Percentiles rank a stretch among this genome's conserved stretches.
Evolutionary conservation across 2,888 invertebrate genomes (phyloP).

Genomic region (Caenorhabditis sp.): DNA sequence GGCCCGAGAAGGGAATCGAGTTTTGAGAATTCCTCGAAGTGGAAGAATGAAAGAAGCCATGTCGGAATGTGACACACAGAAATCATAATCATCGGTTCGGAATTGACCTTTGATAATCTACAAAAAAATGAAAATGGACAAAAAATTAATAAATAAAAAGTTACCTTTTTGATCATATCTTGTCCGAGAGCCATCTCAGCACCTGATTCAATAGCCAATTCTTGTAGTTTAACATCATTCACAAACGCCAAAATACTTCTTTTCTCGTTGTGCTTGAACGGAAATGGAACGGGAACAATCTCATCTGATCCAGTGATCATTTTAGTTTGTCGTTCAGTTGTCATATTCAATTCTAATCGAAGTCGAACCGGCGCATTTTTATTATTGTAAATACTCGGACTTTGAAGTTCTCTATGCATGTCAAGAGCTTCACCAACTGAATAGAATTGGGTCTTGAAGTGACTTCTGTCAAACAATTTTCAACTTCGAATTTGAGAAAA

Average conservation of each 20-base stretch:
- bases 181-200: constrained; percentile 68
- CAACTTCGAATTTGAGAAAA: background rate
- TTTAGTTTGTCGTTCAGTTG: constrained; percentile 76
- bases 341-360: constrained; percentile 83
- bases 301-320: constrained; percentile 65
- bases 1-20: constrained; percentile 65
- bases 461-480: constrained; percentile 25
- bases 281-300: constrained; percentile 66
- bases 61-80: constrained; percentile 66
- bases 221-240: constrained; percentile 59
- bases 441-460: constrained; percentile 76
- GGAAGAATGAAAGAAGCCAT: constrained; percentile 64
- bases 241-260: constrained; percentile 68
- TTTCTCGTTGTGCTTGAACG: constrained; percentile 69
- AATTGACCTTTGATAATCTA: constrained; percentile 69
- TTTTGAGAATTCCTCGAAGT: constrained; percentile 65
- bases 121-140: background rate
- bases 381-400: constrained; percentile 81
- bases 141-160: background rate
- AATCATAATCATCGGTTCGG: constrained; percentile 68
- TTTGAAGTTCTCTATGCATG: constrained; percentile 80
- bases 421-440: constrained; percentile 81
- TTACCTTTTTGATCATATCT: constrained; percentile 67
- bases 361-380: constrained; percentile 80
- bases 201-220: constrained; percentile 64